Evolutionary conservation across 1,140 invertebrate genomes (phyloP), one percentile per base, ranked within the genome.

Genomic region (Triops longicaudatus): DNA sequence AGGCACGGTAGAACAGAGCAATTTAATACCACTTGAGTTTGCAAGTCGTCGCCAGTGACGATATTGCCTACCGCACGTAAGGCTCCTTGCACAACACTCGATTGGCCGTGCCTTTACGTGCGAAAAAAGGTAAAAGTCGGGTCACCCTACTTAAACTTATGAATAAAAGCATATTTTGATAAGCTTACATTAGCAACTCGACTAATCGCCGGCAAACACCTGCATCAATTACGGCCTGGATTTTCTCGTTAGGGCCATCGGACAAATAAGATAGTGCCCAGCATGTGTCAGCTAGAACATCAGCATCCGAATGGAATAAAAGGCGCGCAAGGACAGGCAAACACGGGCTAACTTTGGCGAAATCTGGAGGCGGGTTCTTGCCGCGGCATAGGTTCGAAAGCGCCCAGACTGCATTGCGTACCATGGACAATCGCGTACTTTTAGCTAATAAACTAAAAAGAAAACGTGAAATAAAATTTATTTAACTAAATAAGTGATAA

Each of bases 221-320:
- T 72, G 96, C 93, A 86, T 98, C 95, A 79, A 99, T 97, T 44
- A 98, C 97, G 76, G 95, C 93, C 86, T 98, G 96, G 81, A 99
- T 98, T 86, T 98, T 98, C 80, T 98, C 96, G 86, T 99, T 98
- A 41, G 97, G 95, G 72, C 97, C 97, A 85, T 99, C 97, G 11
- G 93, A 96, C 41, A 99, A 84, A 83, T 98, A 98, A 44, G 95
- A 91, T 26, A 97, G 87, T 26, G 95, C 94, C 95, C 97, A 99
- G 84, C 96, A 98, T 7, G 96, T 90, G 86, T 99, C 97, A 75
- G 94, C 91, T 31, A 98, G 84, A 14, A 98, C 94, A 83, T 98
- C 97, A 4, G 90, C 85, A 86, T 99, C 97, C 26, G 87, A 88
- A 83, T 98, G 93, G 84, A 95, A 96, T 26, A 98, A 85, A 22